phyloP scores from a whole-genome alignment of 2,797 vertebrate species.

The Argentina silus region DNA sequence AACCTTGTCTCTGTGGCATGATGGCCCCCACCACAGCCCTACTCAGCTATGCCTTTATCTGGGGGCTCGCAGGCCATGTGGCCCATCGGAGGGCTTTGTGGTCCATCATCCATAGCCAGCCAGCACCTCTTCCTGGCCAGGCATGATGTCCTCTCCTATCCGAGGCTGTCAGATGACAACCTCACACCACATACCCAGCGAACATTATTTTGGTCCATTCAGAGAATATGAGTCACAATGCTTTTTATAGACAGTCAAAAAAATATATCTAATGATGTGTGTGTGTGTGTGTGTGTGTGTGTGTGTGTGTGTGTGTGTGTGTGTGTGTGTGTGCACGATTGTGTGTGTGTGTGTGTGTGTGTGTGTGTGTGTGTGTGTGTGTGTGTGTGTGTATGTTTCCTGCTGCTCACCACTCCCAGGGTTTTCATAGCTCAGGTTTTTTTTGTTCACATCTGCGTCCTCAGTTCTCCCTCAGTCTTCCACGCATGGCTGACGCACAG shows the following conservation, averaged over 20 bases:
- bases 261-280: background rate
- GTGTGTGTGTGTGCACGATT: slow-evolving; percentile 22
- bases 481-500: slow-evolving; percentile 48
- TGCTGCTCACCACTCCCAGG: slow-evolving; percentile 66
- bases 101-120: background rate
- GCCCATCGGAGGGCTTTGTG: no score
- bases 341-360: slow-evolving; percentile 13
- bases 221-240: slow-evolving; percentile 8
- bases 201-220: background rate
- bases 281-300: slow-evolving; percentile 16
- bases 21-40: slow-evolving; percentile 2
- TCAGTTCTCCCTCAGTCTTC: slow-evolving; percentile 72
- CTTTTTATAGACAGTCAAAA: slow-evolving; percentile 14
- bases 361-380: slow-evolving; percentile 15
- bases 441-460: slow-evolving; percentile 61
- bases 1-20: background rate
- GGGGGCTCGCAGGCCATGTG: background rate
- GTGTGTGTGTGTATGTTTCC: slow-evolving; percentile 15
- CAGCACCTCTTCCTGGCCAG: background rate
- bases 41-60: slow-evolving; percentile 10
- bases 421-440: slow-evolving; percentile 76
- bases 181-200: background rate
- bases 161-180: background rate
- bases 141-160: background rate
- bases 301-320: slow-evolving; percentile 7